Conservation (phyloP, 2,888 invertebrate genomes). For the Cosmopolites sordidus region DNA sequence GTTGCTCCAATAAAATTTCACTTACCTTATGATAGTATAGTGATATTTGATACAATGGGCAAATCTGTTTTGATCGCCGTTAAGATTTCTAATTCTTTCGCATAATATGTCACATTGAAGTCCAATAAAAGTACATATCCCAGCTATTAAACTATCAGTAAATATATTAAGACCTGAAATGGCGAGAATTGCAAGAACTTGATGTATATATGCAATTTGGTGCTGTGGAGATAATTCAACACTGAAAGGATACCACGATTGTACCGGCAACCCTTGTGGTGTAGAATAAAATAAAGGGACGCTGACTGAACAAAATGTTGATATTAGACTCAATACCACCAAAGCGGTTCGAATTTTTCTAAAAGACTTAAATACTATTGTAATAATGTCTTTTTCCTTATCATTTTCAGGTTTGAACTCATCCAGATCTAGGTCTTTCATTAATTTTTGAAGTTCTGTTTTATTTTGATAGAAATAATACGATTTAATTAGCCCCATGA, state of each 20-base stretch:
- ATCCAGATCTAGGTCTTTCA: conserved; percentile 9
- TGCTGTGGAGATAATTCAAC: conserved; percentile 11
- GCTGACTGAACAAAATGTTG: conserved; percentile 12
- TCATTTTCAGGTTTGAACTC: conserved; percentile 26
- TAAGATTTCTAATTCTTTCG: conserved; percentile 15
- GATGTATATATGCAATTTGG: conserved; percentile 26
- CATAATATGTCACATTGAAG: conserved; percentile 29
- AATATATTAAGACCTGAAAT: conserved; percentile 21
- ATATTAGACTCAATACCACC: conserved; percentile 13
- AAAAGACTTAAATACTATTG: conserved; percentile 16
- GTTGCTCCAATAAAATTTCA: too few species aligned
- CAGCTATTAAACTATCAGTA: conserved; percentile 23
- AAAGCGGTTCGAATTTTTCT: conserved; percentile 17
- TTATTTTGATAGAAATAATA: conserved; percentile 14
- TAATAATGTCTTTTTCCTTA: conserved; percentile 11
- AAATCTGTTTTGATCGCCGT: neutral
- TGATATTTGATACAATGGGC: conserved; percentile 24
- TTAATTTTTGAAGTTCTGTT: conserved; percentile 8
- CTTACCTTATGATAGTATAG: conserved; percentile 24
- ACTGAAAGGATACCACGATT: conserved; percentile 29
- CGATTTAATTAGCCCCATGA: conserved; percentile 15
- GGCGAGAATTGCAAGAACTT: conserved; percentile 17
- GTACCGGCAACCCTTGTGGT: conserved; percentile 12
- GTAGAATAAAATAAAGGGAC: conserved; percentile 25
- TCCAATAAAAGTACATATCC: conserved; percentile 25